Base-by-base conservation (phyloP, 2,797 vertebrate species). In the Macrochelys suwanniensis region DNA sequence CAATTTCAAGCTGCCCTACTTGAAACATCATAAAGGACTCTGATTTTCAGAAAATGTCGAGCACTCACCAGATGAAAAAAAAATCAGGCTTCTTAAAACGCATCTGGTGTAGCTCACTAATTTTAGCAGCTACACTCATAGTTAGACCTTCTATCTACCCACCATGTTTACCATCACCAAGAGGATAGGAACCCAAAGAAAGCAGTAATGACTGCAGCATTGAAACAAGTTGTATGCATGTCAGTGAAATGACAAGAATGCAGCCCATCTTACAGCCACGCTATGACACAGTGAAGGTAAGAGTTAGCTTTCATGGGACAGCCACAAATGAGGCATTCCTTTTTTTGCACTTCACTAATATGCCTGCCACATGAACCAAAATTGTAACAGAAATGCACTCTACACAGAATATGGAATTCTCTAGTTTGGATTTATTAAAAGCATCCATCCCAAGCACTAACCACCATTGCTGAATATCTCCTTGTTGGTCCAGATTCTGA, bases 281-380 rank as follows among this genome's bases (percentile, higher is more conserved):
- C 10, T 57, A 33, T 42, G 65, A 1, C 54, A 15, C 4, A 8
- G 28, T 71, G 47, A 65, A 77, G 49, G 25, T 11, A 1, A 77
- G 37, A 57, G 25, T 28, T 11, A 1, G 56, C 0, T 0, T 21
- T 54, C 65, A 81, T 23, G 59, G 53, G 45, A 11, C 16, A 68
- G 59, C 25, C 25, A 31, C 33, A 16, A 2, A 50, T 1, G 0
- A 49, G 4, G 7, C 9, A 49, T 49, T 3, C 37, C 31, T 47
- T 17, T 50, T 50, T 26, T 56, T 33, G 49, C 80, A 56, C 31
- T 4, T 33, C 42, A 50, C 56, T 6, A 19, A 23, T 12, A 12
- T 23, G 68, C 19, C 10, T 37, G 25, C 65, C 77, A 9, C 1
- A 0, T 1, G 16, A 49, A 77, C 15, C 37, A 31, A 56, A 78